Evolutionary conservation across 2,113 vertebrate species (phyloP).

Genomic region (Ranitomeya imitator): DNA sequence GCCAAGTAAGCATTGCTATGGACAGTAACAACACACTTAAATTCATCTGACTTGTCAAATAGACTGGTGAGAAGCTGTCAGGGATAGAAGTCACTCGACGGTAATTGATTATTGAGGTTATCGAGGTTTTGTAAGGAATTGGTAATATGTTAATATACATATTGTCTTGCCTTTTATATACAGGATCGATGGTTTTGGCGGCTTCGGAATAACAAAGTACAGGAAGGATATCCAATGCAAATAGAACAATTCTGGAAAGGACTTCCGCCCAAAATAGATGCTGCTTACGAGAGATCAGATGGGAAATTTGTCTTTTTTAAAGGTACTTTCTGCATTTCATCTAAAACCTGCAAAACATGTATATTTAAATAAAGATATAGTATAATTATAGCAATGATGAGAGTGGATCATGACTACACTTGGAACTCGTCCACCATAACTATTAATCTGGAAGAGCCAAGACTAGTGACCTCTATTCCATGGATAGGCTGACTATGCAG

Average conservation of each 20-base stretch:
- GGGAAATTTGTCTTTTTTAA: slow-evolving; percentile 98
- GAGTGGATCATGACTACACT: not conserved
- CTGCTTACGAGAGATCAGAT: slow-evolving; percentile 93
- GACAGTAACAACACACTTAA: not conserved
- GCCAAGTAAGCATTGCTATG: not conserved
- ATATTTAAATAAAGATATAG: not conserved
- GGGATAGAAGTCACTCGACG: no score
- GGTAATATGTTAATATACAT: not conserved
- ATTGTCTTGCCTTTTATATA: not conserved
- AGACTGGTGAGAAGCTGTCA: no score
- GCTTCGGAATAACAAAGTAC: slow-evolving; percentile 93
- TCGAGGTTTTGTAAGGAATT: no score
- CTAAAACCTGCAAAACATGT: not conserved
- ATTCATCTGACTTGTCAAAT: not conserved
- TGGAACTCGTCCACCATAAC: not conserved
- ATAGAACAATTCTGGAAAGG: slow-evolving; percentile 99
- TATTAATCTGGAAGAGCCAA: not conserved
- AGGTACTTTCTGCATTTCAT: slow-evolving; percentile 72
- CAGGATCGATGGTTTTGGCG: slow-evolving; percentile 98
- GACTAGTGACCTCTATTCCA: not conserved
- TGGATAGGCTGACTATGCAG: not conserved
- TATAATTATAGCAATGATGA: not conserved
- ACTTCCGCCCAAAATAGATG: slow-evolving; percentile 90
- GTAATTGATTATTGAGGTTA: no score
- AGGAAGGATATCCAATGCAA: slow-evolving; percentile 97